Evolutionary conservation across 2,797 vertebrate genomes (phyloP), one percentile per base, ranked within the genome.

Genomic region (Manis pentadactyla): DNA sequence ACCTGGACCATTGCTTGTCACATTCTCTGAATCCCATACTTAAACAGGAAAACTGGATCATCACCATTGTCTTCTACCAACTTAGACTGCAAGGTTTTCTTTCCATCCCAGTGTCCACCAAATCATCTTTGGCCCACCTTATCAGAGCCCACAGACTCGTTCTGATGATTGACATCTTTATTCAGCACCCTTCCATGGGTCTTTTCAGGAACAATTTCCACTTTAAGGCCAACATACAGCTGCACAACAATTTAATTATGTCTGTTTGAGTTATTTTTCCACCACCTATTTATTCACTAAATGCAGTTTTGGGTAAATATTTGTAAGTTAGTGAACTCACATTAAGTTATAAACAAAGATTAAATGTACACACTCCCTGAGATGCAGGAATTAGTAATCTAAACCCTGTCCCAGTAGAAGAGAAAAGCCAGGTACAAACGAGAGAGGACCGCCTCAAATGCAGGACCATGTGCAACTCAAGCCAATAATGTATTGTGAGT

Each of bases 261-360:
- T 74, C 25, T 73, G 34, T 63, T 7, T 68, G 23, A 95, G 69
- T 68, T 90, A 27, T 49, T 94, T 93, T 51, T 95, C 34, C 4
- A 57, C 5, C 17, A 69, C 53, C 51, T 78, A 53, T 68, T 92
- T 97, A 84, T 46, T 90, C 93, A 68, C 19, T 51, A 83, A 90
- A 87, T 71, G n/a, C 37, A 73, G 31, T n/a, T 34, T 95, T 81
- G 42, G 11, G 13, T 81, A 34, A 79, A 49, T 64, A n/a, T 37
- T 84, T 84, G 53, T 78, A 95, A 92, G 11, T 10, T 21, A 90
- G 15, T 42, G 15, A 93, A 74, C 74, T 93, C 37, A 74, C 9
- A n/a, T 6, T 55, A 53, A 87, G 25, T 90, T 92, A 81, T 86
- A 86, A 90, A 57, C 29, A 55, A 90, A 90, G 75, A 81, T 73